Conservation (phyloP, 2,888 invertebrate species). For the Punctoribates punctum region DNA sequence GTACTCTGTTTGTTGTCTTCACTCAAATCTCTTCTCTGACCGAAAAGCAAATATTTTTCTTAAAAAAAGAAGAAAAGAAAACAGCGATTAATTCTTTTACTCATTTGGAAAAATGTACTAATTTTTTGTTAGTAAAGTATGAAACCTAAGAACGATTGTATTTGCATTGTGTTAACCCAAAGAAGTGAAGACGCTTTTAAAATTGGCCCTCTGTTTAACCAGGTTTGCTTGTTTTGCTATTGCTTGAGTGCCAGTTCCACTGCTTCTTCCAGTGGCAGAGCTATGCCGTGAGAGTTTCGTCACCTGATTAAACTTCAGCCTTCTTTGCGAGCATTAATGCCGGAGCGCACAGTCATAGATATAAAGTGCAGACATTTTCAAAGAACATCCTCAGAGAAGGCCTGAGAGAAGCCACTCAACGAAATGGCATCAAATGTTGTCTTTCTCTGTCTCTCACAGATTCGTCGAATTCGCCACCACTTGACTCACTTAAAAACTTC, state of each 20-base stretch:
- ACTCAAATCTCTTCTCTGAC: neutral
- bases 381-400: neutral
- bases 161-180: neutral
- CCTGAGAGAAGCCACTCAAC: neutral
- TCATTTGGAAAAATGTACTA: neutral
- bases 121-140: conserved; percentile 5
- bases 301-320: conserved; percentile 12
- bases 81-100: neutral
- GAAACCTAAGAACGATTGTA: neutral
- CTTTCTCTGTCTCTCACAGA: conserved; percentile 7
- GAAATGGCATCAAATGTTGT: neutral
- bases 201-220: conserved; percentile 24
- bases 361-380: neutral
- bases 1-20: neutral
- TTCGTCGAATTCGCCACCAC: too few relatives aligned
- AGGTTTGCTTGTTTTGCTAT: neutral
- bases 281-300: conserved; percentile 9
- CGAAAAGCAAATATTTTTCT: conserved; percentile 4
- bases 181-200: conserved; percentile 27
- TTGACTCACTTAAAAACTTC: too few relatives aligned
- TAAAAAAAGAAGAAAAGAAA: neutral
- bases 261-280: neutral
- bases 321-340: neutral
- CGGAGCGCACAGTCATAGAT: neutral
- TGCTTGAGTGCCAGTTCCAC: neutral